Conservation (phyloP, 1,140 invertebrate genomes). For the Drosophila nannoptera region DNA sequence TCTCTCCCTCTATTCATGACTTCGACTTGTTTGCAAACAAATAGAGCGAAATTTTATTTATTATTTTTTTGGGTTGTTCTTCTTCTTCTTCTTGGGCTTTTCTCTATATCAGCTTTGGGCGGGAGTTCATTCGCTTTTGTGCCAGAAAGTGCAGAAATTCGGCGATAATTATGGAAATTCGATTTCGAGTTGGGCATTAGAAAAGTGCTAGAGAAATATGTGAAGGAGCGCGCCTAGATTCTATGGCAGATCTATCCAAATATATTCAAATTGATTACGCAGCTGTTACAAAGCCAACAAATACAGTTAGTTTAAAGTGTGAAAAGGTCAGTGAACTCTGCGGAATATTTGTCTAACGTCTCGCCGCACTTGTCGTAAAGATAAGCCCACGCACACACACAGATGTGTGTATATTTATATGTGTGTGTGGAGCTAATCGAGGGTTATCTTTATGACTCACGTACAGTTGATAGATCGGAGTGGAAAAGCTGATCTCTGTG, state of each 20-base stretch:
- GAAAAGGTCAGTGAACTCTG: conserved; percentile 41
- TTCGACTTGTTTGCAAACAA: conserved; percentile 62
- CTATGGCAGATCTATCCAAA: too few species aligned
- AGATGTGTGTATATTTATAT: conserved; percentile 4
- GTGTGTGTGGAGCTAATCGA: conserved; percentile 2
- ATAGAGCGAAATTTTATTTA: conserved; percentile 31
- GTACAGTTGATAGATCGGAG: neutral
- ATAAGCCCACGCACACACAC: conserved; percentile 38
- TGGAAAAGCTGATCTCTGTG: neutral
- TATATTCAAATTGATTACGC: too few species aligned
- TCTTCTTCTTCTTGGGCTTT: conserved; percentile 23
- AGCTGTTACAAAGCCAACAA: neutral
- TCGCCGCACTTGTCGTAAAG: conserved; percentile 42
- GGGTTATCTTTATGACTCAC: conserved; percentile 22
- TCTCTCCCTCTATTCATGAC: conserved; percentile 51
- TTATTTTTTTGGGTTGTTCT: conserved; percentile 29
- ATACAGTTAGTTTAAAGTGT: conserved; percentile 5
- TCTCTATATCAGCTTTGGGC: conserved; percentile 22
- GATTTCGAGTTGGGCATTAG: neutral
- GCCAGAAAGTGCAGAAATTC: conserved; percentile 64
- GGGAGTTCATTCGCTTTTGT: conserved; percentile 71
- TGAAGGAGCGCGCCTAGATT: too few species aligned
- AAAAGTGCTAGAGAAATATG: neutral
- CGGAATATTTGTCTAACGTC: conserved; percentile 33
- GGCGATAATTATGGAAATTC: conserved; percentile 59